These are phyloP conservation scores for Odocoileus virginianus DNA, from an alignment of 2,113 vertebrate species.

Conservation along the genomic window DNA sequence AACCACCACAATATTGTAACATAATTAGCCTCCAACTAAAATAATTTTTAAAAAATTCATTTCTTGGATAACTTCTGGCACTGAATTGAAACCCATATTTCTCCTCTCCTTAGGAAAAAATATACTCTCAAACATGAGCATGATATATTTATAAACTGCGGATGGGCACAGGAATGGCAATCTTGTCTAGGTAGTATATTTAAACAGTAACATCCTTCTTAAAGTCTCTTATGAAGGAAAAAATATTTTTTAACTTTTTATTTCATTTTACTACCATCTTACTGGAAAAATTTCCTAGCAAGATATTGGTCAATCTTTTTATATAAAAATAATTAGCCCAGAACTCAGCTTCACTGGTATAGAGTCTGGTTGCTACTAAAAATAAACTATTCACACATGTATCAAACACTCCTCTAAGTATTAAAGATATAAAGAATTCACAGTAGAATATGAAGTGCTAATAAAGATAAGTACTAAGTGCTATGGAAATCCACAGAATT, in stretches of 20 bases:
- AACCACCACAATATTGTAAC: too few species aligned
- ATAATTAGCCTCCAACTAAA: too few species aligned
- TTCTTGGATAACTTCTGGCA: background rate
- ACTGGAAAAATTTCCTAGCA: background rate
- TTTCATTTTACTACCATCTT: background rate
- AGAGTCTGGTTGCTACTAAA: background rate
- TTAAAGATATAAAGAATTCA: background rate
- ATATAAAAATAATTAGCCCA: background rate
- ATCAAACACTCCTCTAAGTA: background rate
- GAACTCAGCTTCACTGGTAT: background rate
- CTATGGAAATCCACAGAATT: background rate
- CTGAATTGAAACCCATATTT: background rate
- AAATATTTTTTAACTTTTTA: background rate
- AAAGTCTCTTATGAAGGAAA: background rate
- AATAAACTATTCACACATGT: background rate
- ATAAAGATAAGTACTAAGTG: background rate
- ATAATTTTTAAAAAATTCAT: too few species aligned
- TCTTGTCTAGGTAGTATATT: background rate
- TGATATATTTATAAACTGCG: background rate
- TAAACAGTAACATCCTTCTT: background rate
- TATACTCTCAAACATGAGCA: background rate
- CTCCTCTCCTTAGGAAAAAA: background rate
- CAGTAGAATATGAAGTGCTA: background rate
- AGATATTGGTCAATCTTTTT: background rate
- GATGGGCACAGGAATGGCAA: background rate